Evolutionary conservation across 2,113 vertebrate genomes (phyloP).

Genomic region (Ibidorhyncha struthersii): DNA sequence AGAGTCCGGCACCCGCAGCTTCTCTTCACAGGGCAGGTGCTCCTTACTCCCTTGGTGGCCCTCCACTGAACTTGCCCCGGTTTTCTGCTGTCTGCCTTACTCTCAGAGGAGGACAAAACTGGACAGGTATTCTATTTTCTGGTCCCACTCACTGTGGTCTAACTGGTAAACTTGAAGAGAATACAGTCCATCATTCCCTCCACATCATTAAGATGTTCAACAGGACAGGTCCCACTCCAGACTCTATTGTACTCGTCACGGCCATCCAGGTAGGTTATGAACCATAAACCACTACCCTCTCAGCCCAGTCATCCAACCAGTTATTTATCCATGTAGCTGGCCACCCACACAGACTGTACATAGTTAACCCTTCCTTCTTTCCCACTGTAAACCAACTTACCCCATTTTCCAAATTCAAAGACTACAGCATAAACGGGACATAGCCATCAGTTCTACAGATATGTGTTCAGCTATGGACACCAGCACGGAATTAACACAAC

Average conservation of each 20-base stretch:
- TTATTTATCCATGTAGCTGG: neutral
- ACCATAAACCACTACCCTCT: neutral
- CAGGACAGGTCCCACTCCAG: neutral
- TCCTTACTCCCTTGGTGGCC: neutral
- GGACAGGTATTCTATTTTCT: neutral
- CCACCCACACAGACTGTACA: neutral
- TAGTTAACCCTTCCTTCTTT: neutral
- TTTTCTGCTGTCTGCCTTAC: neutral
- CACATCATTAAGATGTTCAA: neutral
- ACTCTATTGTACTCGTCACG: neutral
- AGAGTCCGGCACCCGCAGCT: neutral
- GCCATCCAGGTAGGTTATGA: neutral
- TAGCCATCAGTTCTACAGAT: neutral
- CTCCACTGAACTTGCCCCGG: neutral
- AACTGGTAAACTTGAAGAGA: neutral
- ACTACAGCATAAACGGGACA: neutral
- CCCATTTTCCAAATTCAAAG: neutral
- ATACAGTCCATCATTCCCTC: neutral
- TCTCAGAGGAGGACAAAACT: neutral
- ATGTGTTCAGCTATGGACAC: neutral
- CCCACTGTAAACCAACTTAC: neutral
- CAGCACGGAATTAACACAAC: neutral
- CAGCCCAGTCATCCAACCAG: neutral
- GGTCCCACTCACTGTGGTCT: neutral
- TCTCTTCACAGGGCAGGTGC: neutral